Percentiles rank a stretch among this genome's conserved stretches.
Conservation (phyloP, 2,888 invertebrate genomes). For the Sphecodes monilicornis region DNA sequence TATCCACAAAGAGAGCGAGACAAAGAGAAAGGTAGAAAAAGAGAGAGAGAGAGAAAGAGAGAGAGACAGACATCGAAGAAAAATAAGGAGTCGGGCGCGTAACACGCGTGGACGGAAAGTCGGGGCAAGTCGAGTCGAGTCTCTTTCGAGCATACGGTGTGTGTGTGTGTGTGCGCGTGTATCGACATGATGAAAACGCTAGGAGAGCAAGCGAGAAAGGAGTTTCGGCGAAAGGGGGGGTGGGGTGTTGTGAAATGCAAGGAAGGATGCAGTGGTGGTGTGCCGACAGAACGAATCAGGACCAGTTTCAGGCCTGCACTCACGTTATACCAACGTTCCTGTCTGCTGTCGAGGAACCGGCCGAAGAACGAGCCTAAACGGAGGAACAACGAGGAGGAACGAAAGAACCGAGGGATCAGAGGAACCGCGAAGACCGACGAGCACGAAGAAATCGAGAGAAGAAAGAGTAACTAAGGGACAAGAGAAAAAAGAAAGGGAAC, state of each 20-base stretch:
- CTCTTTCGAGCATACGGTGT: not conserved
- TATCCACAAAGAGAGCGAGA: not conserved
- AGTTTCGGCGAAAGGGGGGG: slow-evolving; percentile 76
- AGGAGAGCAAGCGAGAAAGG: slow-evolving; percentile 67
- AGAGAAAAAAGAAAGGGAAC: not conserved
- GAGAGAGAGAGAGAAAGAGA: not conserved
- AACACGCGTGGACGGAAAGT: slow-evolving; percentile 18
- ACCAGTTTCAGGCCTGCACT: slow-evolving; percentile 78
- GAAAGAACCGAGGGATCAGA: not conserved
- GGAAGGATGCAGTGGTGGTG: slow-evolving; percentile 75
- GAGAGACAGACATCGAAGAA: not conserved
- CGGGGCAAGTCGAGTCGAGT: not conserved
- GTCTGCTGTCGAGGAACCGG: slow-evolving; percentile 59
- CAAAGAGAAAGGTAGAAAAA: not conserved
- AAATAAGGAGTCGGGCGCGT: slow-evolving; percentile 23
- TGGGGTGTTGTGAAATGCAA: slow-evolving; percentile 78
- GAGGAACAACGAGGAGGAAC: slow-evolving; percentile 9
- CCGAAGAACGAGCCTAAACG: not conserved
- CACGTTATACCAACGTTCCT: slow-evolving; percentile 72
- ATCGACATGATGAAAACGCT: slow-evolving; percentile 48
- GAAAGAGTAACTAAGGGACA: not conserved
- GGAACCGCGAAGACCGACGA: not conserved
- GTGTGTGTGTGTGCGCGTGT: not conserved
- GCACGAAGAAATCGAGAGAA: not conserved
- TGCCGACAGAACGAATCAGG: slow-evolving; percentile 79